phyloP scores from a whole-genome alignment of 2,113 vertebrate species.

The Gopherus flavomarginatus region DNA sequence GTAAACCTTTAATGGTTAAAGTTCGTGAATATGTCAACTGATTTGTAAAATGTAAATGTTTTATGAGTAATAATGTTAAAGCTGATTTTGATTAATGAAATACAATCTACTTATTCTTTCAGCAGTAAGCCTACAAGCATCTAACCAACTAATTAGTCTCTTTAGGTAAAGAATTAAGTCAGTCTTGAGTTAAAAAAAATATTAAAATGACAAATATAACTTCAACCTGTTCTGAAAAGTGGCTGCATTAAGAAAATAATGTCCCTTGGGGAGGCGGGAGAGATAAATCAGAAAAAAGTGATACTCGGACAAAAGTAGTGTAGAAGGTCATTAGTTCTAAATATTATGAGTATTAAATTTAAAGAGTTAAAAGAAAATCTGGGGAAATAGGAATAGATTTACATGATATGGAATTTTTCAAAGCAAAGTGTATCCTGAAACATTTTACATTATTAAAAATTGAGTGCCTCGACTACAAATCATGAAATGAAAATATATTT shows the following conservation, averaged over 20 bases:
- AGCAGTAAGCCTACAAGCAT: constrained; percentile 55
- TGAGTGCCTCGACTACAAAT: not conserved
- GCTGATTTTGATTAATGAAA: constrained; percentile 78
- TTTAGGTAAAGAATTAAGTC: constrained; percentile 71
- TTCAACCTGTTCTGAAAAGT: constrained; percentile 11
- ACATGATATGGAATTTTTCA: not conserved
- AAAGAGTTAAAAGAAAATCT: constrained; percentile 4
- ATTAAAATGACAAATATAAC: constrained; percentile 21
- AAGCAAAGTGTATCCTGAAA: not conserved
- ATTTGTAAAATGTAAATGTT: constrained; percentile 71
- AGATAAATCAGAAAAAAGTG: constrained; percentile 13
- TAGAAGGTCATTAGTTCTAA: constrained; percentile 26
- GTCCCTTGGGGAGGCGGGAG: not conserved
- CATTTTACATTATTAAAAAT: not conserved
- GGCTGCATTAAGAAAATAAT: not conserved
- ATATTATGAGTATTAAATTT: not conserved
- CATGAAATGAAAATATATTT: not conserved
- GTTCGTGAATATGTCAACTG: constrained; percentile 18
- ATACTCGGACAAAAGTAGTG: not conserved
- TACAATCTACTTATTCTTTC: constrained; percentile 66
- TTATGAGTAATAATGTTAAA: constrained; percentile 65
- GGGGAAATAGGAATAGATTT: not conserved
- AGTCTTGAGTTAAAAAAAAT: constrained; percentile 59
- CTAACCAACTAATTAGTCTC: constrained; percentile 74
- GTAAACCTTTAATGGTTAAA: constrained; percentile 48